Evolutionary conservation across 2,797 vertebrate species (phyloP).

Genomic region (Ambastaia sidthimunki): DNA sequence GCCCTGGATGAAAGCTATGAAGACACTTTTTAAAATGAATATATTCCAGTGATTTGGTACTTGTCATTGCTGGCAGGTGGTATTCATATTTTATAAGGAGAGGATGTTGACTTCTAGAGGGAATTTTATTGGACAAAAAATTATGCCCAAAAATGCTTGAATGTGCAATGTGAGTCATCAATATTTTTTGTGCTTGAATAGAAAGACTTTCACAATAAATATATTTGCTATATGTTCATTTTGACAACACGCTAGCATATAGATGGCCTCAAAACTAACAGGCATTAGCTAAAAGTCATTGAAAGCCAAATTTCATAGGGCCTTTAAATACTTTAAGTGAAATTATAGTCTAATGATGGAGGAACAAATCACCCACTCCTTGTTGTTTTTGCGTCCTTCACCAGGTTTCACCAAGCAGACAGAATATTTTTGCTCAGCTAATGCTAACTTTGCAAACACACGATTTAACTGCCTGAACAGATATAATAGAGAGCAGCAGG

Average conservation of each 20-base stretch:
- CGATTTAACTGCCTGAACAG: slow-evolving; percentile 65
- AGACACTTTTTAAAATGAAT: background rate
- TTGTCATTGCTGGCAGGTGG: too few relatives aligned
- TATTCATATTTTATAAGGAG: too few relatives aligned
- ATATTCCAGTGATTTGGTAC: background rate
- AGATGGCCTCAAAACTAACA: background rate
- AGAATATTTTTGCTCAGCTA: slow-evolving; percentile 61
- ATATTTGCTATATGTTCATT: background rate
- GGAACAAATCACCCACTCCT: slow-evolving; percentile 6
- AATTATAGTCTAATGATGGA: background rate
- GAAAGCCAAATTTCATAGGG: background rate
- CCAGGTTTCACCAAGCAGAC: slow-evolving; percentile 7
- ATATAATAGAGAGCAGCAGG: slow-evolving; percentile 60
- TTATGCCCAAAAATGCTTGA: background rate
- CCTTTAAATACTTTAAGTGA: background rate
- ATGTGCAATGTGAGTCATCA: background rate
- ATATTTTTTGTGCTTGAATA: background rate
- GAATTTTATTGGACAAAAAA: background rate
- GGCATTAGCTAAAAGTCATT: background rate
- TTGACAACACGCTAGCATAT: background rate
- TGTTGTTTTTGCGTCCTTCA: slow-evolving; percentile 29
- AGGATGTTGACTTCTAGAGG: too few relatives aligned
- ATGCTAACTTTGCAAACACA: slow-evolving; percentile 46
- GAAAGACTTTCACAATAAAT: background rate
- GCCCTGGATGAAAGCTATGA: background rate